Base-by-base conservation (phyloP, 92 coral and sea anemone species). In the Epizoanthus ramosus region DNA sequence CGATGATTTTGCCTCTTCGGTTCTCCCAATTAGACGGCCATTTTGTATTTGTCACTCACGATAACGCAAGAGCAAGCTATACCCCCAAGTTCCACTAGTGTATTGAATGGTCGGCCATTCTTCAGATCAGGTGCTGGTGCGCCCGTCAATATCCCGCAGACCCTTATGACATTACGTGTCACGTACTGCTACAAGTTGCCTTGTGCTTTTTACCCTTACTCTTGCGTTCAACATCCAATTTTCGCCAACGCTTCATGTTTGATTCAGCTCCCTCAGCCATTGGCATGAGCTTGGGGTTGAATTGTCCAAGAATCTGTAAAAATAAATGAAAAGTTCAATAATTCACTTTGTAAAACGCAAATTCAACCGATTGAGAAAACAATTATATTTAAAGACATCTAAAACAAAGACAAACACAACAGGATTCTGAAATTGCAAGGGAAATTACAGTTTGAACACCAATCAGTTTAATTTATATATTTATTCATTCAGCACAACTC, bases 231-330 rank as follows among this genome's bases (percentile, higher is more conserved):
- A 69, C 86, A 75, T 89, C 93, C 45, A 97, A 86, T 35, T 88
- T 83, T 17, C 86, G 80, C 99, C 99, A 97, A 67, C 98, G 98
- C 64, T 85, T 87, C 81, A 93, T 97, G 64, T 97, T 97, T 52
- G 90, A 80, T 53, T 92, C 92, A 65, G 99, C 99, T 33, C 99
- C 99, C 28, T 88, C 92, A 18, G 88, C 88, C 73, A 97, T 89
- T 10, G 99, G 99, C 76, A 85, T 77, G 22, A 97, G 83, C 31
- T 84, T 86, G 23, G 89, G 88, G 91, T 94, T 97, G 68, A 97
- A 84, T 31, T 92, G 90, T 16, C 94, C 86, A 71, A 94, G 91
- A 52, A 91, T 81, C 99, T 97, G 79, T 28, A 73, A 80, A 80
- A 74, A 75, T 16, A 39, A n/a, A 63, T 19, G 50, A 69, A 6